Evolutionary conservation across 2,888 invertebrate species (phyloP), one percentile per base, ranked within the genome.

Genomic region (Oxycera nigricornis): DNA sequence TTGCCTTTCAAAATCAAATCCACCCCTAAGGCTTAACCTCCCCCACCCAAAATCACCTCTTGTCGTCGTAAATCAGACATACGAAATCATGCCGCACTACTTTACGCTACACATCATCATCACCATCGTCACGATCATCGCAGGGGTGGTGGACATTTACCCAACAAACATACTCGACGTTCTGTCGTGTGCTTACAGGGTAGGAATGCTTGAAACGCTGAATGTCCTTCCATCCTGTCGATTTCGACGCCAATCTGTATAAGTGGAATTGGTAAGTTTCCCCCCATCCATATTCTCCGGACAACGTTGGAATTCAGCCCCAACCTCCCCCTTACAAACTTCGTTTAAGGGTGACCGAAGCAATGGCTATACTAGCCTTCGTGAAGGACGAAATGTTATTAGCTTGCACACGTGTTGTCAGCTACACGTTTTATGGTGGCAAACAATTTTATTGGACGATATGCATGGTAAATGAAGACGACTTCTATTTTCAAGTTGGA

Each of bases 401-500:
- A 73, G 75, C 73, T 73, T 68, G 75, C 67, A 67, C 75, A 75
- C 75, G 75, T 75, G 75, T 75, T 75, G 73, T 75, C 73, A 75
- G 75, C 68, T 73, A 59, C 75, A 75, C 75, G 75, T 75, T 75
- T 75, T 75, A 75, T 75, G 73, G 68, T 73, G 73, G 73, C 73
- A 75, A 75, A 75, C 65, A 75, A 67, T 73, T 75, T 75, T 75
- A 75, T 75, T 67, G 50, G 35, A n/a, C 73, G 55, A 67, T 55
- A 41, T 67, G 46, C 57, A 72, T 30, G 61, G 57, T 24, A 17
- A 55, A 24, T 62, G 57, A 65, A 52, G 46, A 61, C 31, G 31
- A 28, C 17, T 11, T 72, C 6, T 3, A 46, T 7, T 46, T 11
- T n/a, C 11, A 46, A 46, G 2, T 14, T 3, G 17, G 14, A 46